Evolutionary conservation across 1,140 invertebrate species (phyloP), one percentile per base, ranked within the genome.

Genomic region (roundworm (Caenorhabditis elegans)): DNA sequence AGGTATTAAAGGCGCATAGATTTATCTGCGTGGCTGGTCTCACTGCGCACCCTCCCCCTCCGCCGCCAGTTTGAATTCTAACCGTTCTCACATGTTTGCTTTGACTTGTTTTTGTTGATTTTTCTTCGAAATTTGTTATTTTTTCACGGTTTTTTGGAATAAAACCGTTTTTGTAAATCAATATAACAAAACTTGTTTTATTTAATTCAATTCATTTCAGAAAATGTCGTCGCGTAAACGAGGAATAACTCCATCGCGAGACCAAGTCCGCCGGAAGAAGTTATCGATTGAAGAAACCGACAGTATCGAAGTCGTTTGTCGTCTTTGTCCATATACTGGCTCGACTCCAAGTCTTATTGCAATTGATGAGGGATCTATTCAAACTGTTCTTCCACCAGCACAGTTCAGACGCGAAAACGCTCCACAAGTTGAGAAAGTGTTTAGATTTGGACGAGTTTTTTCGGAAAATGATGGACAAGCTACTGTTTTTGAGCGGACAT

Each of bases 41-140:
- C 34, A 28, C 17, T n/a, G 13, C 60, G 60, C 17, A 6, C 34
- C n/a, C 19, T n/a, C n/a, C n/a, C n/a, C 34, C 19, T 11, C 60
- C 60, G 39, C 60, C 60, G 60, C 60, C 34, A 70, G 34, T 70
- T 70, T 70, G 60, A 70, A 70, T 70, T 70, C 43, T 39, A 55
- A 26, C 22, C 10, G 24, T 55, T 55, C 24, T 24, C 26, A 26
- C 8, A 24, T 43, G 31, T 10, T 22, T 13, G 60, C 19, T 70
- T 39, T 70, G 8, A 3, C 6, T 39, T 36, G 31, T 19, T 39
- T 70, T 70, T 39, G 28, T 34, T 19, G 60, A 2, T 8, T 70
- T 70, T 70, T 0, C 60, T 3, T 3, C 2, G 11, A 3, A 39
- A 39, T 19, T 70, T n/a, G 8, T 10, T 60, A 4, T 5, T n/a